Base-by-base conservation (phyloP, 2,113 vertebrate genomes). In the Pycnonotus jocosus region DNA sequence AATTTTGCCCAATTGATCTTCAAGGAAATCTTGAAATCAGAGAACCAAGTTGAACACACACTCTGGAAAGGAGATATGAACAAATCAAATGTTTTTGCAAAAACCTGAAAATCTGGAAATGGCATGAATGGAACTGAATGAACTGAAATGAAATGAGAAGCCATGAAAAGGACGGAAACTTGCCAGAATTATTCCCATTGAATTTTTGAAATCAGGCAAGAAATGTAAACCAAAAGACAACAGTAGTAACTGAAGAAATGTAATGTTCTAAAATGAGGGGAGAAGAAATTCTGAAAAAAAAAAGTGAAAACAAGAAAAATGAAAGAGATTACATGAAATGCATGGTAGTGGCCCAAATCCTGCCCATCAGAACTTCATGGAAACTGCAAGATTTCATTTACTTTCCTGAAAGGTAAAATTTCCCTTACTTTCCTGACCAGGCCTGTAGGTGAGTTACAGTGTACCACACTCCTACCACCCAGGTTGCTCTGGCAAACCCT, bases 361-460 rank as follows among this genome's bases (percentile, higher is more conserved):
- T 18, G 24, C 4, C 24, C 16, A 60, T 12, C 18, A 27, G 35
- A 38, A 27, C 24, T 12, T 27, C 35, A 12, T 27, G 10, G 18
- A 54, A 54, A 31, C 31, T 5, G 11, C 51, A 54, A 54, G 30
- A 54, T 54, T 53, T 53, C 28, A 53, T 51, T 51, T 17, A 27
- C 27, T 13, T 21, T 54, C 18, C 31, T n/a, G 12, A 33, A 56
- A 56, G 31, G 31, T 45, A 7, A 65, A 33, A n/a, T 65, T 22
- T 33, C 17, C 22, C 21, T 54, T n/a, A 11, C 17, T 64, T 33
- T 84, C 12, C 69, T 54, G 62, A 23, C 33, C 62, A 56, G 33
- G 8, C 6, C 30, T 11, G 1, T 6, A 15, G 5, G 16, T 40
- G 15, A 6, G 15, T 13, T 38, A 13, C 4, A 37, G 28, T 7